Evolutionary conservation across 1,140 invertebrate species (phyloP).

Genomic region (Microplitis mediator): DNA sequence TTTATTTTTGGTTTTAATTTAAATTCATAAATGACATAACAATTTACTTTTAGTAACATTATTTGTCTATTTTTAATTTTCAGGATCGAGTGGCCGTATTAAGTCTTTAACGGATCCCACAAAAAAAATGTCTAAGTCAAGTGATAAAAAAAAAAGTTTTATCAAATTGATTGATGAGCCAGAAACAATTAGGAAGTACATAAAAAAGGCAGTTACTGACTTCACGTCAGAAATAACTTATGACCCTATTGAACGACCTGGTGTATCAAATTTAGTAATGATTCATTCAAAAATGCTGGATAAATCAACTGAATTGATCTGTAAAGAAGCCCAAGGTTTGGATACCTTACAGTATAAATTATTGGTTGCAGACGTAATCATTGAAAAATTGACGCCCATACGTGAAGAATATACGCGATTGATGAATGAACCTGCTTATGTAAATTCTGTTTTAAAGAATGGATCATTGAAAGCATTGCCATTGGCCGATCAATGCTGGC

Average conservation of each 20-base stretch:
- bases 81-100: constrained; percentile 69
- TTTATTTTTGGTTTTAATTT: background rate
- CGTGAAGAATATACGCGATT: constrained; percentile 67
- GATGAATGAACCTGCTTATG: constrained; percentile 68
- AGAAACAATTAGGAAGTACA: constrained; percentile 78
- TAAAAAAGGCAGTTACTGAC: constrained; percentile 93
- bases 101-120: constrained; percentile 81
- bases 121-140: constrained; percentile 99
- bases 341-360: constrained; percentile 84
- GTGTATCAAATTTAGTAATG: constrained; percentile 85
- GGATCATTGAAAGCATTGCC: constrained; percentile 73
- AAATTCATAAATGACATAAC: background rate
- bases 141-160: constrained; percentile 75
- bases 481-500: constrained; percentile 73
- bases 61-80: background rate
- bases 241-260: constrained; percentile 78
- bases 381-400: constrained; percentile 77
- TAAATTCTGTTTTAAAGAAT: constrained; percentile 71
- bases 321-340: constrained; percentile 69
- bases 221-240: constrained; percentile 83
- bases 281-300: constrained; percentile 82
- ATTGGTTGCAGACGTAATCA: constrained; percentile 75
- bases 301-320: constrained; percentile 73
- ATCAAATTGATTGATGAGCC: constrained; percentile 84
- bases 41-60: background rate